Evolutionary conservation across 2,797 vertebrate genomes (phyloP).

Genomic region (Platyrinchus mystaceus): DNA sequence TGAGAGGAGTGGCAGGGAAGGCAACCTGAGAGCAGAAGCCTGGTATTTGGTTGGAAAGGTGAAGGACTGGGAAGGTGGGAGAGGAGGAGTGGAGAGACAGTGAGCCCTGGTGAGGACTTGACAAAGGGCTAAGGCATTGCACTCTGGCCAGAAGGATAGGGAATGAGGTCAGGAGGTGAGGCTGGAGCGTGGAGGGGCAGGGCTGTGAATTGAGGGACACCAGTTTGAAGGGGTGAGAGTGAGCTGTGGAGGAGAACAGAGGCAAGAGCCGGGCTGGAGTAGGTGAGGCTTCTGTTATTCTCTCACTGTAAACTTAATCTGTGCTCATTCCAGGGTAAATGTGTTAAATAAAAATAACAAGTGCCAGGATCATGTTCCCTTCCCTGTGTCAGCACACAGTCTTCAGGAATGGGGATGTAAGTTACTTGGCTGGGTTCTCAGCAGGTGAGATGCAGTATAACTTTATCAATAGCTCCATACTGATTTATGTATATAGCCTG

Average conservation of each 20-base stretch:
- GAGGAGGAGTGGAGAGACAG: rapidly evolving
- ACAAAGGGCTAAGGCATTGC: rapidly evolving
- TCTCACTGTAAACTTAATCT: background rate
- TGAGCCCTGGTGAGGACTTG: background rate
- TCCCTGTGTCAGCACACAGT: background rate
- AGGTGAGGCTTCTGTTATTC: background rate
- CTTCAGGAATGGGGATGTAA: background rate
- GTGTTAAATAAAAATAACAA: conserved; percentile 14
- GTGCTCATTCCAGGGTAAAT: background rate
- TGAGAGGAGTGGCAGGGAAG: background rate
- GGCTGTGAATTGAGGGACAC: background rate
- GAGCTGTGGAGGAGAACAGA: background rate
- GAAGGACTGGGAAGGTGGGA: background rate
- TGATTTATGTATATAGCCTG: background rate
- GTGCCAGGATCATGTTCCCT: background rate
- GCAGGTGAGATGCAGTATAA: background rate
- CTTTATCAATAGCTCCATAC: background rate
- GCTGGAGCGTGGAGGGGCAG: background rate
- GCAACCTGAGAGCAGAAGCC: background rate
- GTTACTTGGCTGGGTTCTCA: background rate
- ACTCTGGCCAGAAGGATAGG: background rate
- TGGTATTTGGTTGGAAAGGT: background rate
- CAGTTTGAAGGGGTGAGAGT: background rate
- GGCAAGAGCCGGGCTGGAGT: background rate
- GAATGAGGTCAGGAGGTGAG: conserved; percentile 22